Base-by-base conservation (phyloP, 1,140 invertebrate species). In the Lycorma delicatula region DNA sequence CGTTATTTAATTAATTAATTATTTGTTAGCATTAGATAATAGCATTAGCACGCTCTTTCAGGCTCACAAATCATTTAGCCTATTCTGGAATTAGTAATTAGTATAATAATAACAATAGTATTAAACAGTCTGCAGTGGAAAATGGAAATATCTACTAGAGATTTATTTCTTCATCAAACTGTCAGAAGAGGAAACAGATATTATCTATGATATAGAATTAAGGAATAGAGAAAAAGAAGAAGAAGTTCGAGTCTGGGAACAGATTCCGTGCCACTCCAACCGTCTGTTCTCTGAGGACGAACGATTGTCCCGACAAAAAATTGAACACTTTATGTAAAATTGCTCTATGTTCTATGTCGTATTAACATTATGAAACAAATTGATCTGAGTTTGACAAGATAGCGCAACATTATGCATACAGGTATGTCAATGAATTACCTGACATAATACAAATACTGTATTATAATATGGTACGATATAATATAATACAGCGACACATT, bases 131-230 rank as follows among this genome's bases (percentile, higher is more conserved):
- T 16, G 16, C 41, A 44, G 16, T 44, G 18, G 41, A 44, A 44
- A 44, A 44, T 44, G 36, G 23, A 22, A 20, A 22, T 44, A 44
- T 44, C 41, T 44, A 44, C 9, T 44, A 22, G 23, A 6, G 18
- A 44, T 20, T 44, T 20, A n/a, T 38, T 38, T 13, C 20, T 38
- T 38, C 36, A 38, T 44, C 13, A 22, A 44, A 44, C 41, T 44
- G 41, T 16, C 41, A 16, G 41, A 44, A 44, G 41, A 44, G 41
- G 41, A 44, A 44, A 44, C 41, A 44, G 41, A 44, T 44, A 20
- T 20, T 44, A 44, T 44, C 41, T 44, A 44, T 44, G 23, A 44
- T 44, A 44, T 44, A 44, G 41, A 44, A 44, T 44, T 44, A 44
- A 44, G 18, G 23, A 44, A 20, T 44, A 44, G 41, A 44, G 41